These are phyloP conservation scores for Sinonovacula constricta DNA, from an alignment of 1,140 invertebrate genomes.

Conservation along the genomic window DNA sequence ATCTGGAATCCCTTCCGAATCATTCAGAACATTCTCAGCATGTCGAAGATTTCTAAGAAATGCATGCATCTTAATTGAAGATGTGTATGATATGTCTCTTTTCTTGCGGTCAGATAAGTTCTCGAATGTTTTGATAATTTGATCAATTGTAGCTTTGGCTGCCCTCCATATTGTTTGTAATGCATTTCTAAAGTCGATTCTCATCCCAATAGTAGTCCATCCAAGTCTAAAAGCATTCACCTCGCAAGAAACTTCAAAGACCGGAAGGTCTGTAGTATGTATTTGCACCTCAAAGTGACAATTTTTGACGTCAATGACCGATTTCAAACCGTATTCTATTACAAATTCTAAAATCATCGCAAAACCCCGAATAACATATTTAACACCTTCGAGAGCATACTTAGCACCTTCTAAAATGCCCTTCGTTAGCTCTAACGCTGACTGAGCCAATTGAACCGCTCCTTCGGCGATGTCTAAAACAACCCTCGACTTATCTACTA, in stretches of 20 bases:
- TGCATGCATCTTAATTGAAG: conserved; percentile 3
- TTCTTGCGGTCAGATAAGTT: conserved; percentile 6
- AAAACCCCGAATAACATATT: conserved; percentile 25
- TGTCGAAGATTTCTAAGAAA: conserved; percentile 1
- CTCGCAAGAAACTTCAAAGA: conserved; percentile 51
- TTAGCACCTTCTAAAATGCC: conserved; percentile 32
- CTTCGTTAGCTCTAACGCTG: conserved; percentile 26
- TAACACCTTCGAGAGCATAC: conserved; percentile 39
- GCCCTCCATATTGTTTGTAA: conserved; percentile 46
- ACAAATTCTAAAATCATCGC: conserved; percentile 25
- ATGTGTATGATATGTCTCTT: conserved; percentile 13
- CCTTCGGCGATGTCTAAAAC: conserved; percentile 32
- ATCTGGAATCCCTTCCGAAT: background rate
- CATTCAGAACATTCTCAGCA: background rate
- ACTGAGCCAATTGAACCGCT: conserved; percentile 27
- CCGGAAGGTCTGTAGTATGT: conserved; percentile 22
- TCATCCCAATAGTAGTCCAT: conserved; percentile 22
- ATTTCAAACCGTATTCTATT: conserved; percentile 29
- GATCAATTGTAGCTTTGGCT: conserved; percentile 36
- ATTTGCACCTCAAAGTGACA: conserved; percentile 47
- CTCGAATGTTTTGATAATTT: conserved; percentile 7
- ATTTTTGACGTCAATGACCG: conserved; percentile 43
- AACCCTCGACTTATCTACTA: conserved; percentile 46
- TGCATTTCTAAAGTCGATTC: conserved; percentile 46
- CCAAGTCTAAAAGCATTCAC: conserved; percentile 48